These are phyloP conservation scores for Macaca mulatta DNA, from an alignment of 2,113 vertebrate genomes.

Conservation along the genomic window DNA sequence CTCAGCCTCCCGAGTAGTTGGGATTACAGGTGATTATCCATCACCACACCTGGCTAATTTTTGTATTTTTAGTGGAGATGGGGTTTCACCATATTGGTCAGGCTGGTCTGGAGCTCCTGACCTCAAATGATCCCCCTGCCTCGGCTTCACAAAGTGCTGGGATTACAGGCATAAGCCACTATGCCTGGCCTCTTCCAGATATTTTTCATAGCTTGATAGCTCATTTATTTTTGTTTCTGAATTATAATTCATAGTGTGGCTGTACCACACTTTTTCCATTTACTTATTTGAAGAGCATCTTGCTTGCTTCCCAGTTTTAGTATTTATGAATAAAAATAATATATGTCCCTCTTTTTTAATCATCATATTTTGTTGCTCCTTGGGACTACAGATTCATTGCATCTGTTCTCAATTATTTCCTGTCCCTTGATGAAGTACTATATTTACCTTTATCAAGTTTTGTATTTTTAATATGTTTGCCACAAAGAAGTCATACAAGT, in stretches of 20 bases:
- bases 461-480: neutral
- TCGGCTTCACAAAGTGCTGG: no score
- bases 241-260: neutral
- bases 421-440: neutral
- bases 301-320: neutral
- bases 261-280: neutral
- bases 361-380: neutral
- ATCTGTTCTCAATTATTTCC: neutral
- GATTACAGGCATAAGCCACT: no score
- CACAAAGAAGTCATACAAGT: neutral
- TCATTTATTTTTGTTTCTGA: neutral
- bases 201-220: neutral
- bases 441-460: neutral
- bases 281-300: neutral
- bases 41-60: no score
- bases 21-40: no score
- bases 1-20: no score
- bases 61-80: no score
- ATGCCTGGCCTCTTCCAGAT: neutral
- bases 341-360: neutral
- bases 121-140: no score
- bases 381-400: rapidly evolving
- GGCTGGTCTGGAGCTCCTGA: no score
- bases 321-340: neutral
- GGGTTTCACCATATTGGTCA: no score